phyloP scores from a whole-genome alignment of 2,797 vertebrate species.

The Siniperca obscura region DNA sequence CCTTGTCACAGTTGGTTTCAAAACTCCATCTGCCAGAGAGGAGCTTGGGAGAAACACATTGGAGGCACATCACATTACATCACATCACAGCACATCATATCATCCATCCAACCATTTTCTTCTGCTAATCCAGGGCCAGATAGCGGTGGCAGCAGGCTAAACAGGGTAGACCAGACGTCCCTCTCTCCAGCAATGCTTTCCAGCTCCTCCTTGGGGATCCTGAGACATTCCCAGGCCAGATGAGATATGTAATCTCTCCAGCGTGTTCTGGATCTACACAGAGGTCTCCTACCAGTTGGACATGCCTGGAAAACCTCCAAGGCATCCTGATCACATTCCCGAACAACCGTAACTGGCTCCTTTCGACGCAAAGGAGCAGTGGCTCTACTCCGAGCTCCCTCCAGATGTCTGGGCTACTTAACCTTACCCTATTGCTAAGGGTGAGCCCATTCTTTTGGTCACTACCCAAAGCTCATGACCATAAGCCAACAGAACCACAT shows the following conservation, averaged over 20 bases:
- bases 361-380: not conserved
- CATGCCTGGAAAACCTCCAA: no score
- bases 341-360: not conserved
- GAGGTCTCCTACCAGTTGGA: no score
- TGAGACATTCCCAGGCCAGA: not conserved
- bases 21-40: no score
- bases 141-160: not conserved
- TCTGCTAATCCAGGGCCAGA: fast-evolving
- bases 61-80: no score
- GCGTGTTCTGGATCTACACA: not conserved
- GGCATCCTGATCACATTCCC: not conserved
- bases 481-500: no score
- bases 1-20: no score
- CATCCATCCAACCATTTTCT: not conserved
- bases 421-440: no score
- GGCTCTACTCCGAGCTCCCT: not conserved
- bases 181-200: not conserved
- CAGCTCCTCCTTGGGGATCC: not conserved
- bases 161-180: not conserved
- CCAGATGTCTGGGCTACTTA: not conserved
- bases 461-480: no score
- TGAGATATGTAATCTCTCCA: not conserved
- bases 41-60: no score
- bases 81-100: no score
- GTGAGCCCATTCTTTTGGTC: no score